phyloP scores from a whole-genome alignment of 2,113 vertebrate genomes.

The Puntigrus tetrazona region DNA sequence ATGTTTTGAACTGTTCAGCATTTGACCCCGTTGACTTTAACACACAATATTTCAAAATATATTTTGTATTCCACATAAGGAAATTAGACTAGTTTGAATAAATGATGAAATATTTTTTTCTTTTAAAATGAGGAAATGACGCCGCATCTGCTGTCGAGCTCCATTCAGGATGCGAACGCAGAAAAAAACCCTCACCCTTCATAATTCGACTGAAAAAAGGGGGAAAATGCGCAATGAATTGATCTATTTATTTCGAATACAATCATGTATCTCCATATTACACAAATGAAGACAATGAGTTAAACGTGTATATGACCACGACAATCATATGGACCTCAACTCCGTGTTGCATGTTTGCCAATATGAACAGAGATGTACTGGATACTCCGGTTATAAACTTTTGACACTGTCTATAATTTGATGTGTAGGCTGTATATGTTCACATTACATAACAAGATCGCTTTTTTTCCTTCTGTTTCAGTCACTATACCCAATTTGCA shows the following conservation, averaged over 20 bases:
- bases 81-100: neutral
- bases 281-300: neutral
- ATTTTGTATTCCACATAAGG: neutral
- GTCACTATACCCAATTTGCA: neutral
- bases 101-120: neutral
- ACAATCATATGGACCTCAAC: neutral
- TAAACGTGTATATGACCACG: neutral
- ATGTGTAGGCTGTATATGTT: neutral
- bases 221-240: neutral
- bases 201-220: neutral
- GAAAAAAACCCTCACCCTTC: neutral
- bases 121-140: neutral
- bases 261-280: neutral
- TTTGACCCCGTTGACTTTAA: neutral
- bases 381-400: neutral
- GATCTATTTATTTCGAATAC: neutral
- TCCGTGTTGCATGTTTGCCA: neutral
- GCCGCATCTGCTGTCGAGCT: neutral
- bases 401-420: neutral
- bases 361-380: neutral
- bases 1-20: neutral
- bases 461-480: slow-evolving; percentile 35
- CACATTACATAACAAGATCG: neutral
- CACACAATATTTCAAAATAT: neutral
- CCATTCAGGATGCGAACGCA: neutral